These are phyloP conservation scores for Pachyuromys duprasi DNA, from an alignment of 2,797 vertebrate genomes.

Conservation along the genomic window DNA sequence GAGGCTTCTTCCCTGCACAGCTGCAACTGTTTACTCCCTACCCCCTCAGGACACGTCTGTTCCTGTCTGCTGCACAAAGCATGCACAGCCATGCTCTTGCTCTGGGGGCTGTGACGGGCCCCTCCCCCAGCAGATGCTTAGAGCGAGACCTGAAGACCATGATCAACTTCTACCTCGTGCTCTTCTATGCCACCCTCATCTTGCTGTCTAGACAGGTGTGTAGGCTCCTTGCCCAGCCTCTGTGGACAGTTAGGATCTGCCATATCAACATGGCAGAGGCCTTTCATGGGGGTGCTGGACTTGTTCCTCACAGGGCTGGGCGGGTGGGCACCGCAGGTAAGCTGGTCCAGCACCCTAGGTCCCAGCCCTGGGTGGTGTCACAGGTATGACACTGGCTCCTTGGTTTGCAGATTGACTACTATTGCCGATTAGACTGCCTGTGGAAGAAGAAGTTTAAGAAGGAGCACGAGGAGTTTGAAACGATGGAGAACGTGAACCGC, in stretches of 20 bases:
- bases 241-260: background rate
- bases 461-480: constrained; percentile 97
- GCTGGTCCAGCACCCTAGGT: background rate
- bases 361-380: accelerated
- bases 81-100: background rate
- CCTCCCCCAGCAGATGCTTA: constrained; percentile 67
- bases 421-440: constrained; percentile 95
- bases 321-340: background rate
- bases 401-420: constrained; percentile 93
- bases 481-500: constrained; percentile 98
- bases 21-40: background rate
- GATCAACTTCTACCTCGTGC: constrained; percentile 94
- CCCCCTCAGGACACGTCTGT: background rate
- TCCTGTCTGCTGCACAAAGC: background rate
- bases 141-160: constrained; percentile 90
- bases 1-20: background rate
- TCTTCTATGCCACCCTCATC: constrained; percentile 95
- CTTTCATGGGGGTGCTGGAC: background rate
- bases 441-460: constrained; percentile 98
- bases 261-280: background rate
- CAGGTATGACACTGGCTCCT: background rate
- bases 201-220: constrained; percentile 95
- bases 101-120: background rate
- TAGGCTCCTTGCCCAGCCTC: background rate
- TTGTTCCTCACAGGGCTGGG: background rate